A percentile compares a stretch with the other conserved stretches of the same genome.
These are phyloP conservation scores for Melitaea cinxia DNA, from an alignment of 1,140 invertebrate species.

Conservation along the genomic window DNA sequence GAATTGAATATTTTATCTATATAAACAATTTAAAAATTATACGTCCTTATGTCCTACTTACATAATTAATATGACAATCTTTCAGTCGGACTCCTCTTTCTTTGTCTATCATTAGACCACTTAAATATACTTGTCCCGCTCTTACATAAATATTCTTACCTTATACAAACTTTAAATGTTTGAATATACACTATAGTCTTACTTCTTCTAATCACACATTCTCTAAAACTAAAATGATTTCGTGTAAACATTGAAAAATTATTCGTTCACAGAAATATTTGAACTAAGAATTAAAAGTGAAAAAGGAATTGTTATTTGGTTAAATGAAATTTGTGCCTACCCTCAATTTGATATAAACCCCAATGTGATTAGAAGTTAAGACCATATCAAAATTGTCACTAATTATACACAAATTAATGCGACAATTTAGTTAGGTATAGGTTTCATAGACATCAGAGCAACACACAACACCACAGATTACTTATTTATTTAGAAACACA, in stretches of 20 bases:
- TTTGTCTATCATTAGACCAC: constrained; percentile 38
- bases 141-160: constrained; percentile 28
- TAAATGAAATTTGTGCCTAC: too few species aligned
- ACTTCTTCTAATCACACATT: constrained; percentile 35
- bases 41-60: constrained; percentile 59
- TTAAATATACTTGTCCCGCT: constrained; percentile 46
- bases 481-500: constrained; percentile 43
- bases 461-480: constrained; percentile 29
- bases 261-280: too few species aligned
- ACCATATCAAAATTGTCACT: constrained; percentile 34
- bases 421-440: constrained; percentile 28
- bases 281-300: too few species aligned
- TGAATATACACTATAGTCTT: constrained; percentile 31
- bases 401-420: constrained; percentile 48
- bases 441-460: constrained; percentile 49
- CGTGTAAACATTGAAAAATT: not conserved
- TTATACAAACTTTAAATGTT: constrained; percentile 32
- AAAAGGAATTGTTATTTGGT: too few species aligned
- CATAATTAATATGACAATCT: constrained; percentile 67
- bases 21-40: constrained; percentile 77
- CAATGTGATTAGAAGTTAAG: constrained; percentile 39
- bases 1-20: constrained; percentile 78
- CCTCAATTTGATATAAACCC: too few species aligned
- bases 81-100: constrained; percentile 65
- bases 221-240: not conserved